Evolutionary conservation across 2,113 vertebrate species (phyloP), one percentile per base, ranked within the genome.

Genomic region (Gymnocephalus cernua): DNA sequence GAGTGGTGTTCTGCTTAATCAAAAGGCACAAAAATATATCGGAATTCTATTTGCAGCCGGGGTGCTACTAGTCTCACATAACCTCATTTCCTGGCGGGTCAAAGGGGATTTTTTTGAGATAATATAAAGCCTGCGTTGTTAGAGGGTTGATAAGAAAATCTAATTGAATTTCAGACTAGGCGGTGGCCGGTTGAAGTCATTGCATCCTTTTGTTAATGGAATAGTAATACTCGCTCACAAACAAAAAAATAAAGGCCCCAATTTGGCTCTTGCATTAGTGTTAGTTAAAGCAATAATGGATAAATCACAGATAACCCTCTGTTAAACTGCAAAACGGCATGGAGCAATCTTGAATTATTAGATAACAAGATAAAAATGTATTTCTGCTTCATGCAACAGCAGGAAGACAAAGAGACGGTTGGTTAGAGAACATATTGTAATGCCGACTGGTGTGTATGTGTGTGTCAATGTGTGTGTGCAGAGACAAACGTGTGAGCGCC

Each of bases 291-390:
- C 79, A 50, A 38, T 85, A 70, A 84, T 6, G 54, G 84, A 82
- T 86, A 56, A 86, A 86, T 90, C 79, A 76, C 25, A 85, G 85
- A 79, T 85, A 83, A 89, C 76, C 2, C 74, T 23, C 63, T 23
- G 76, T 70, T 84, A 78, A 25, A n/a, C 59, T 18, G 77, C 48
- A 38, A 51, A 56, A 74, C 51, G 12, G 58, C 51, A 0, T 9
- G 25, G 58, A 59, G 79, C 74, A 53, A 85, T 87, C 64, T 65
- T 8, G 59, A 90, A 86, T 93, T 91, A 93, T 92, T 93, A 91
- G 91, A 93, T 88, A 88, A 88, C 86, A 50, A 83, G 65, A 93
- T 90, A 89, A 88, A 89, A 90, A 86, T 82, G 75, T 78, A 85
- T 91, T 90, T 89, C 84, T 84, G 87, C 85, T 85, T 35, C 71